Base-by-base conservation (phyloP, 2,888 invertebrate genomes). In the Rutpela maculata region DNA sequence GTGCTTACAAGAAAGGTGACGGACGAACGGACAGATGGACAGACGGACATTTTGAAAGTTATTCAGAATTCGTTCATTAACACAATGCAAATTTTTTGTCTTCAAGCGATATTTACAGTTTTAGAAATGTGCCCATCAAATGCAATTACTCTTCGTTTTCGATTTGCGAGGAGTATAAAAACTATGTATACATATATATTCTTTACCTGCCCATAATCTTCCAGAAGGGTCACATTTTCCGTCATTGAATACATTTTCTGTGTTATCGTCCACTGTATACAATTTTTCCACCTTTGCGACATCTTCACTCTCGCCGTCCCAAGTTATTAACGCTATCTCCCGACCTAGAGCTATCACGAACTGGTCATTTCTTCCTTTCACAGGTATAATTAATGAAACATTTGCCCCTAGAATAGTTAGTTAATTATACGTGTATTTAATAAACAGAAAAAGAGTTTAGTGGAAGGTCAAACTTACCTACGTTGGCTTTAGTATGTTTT, bases 171-270 rank as follows among this genome's bases (percentile, higher is more conserved):
- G n/a, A n/a, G n/a, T n/a, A n/a, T n/a, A n/a, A n/a, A n/a, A n/a
- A 35, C 31, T 9, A 35, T 35, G 31, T 9, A 35, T 35, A 7
- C 9, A 35, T 35, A 7, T 9, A 35, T 35, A 7, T 7, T 35
- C 31, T 3, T 35, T 86, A 83, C 89, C 89, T 80, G 81, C 80
- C 91, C 94, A 96, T 66, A 96, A 90, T 74, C 95, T 91, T 15
- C 96, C 96, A 3, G 89, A 88, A 12, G 94, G 93, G 87, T 96
- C 96, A 57, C 94, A 94, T 89, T 96, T 96, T 56, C 93, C 96
- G 86, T 96, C 96, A 84, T 96, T 96, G 86, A 96, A 92, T 84
- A 95, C 91, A 87, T 94, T 95, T 6, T 84, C 89, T 0, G 87
- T 83, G 38, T 89, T 81, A 62, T 82, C 93, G 85, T 93, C 93